A percentile compares a stretch with the other conserved stretches of the same genome.
These are phyloP conservation scores for Ladona fulva DNA, from an alignment of 1,140 invertebrate genomes.

Conservation along the genomic window DNA sequence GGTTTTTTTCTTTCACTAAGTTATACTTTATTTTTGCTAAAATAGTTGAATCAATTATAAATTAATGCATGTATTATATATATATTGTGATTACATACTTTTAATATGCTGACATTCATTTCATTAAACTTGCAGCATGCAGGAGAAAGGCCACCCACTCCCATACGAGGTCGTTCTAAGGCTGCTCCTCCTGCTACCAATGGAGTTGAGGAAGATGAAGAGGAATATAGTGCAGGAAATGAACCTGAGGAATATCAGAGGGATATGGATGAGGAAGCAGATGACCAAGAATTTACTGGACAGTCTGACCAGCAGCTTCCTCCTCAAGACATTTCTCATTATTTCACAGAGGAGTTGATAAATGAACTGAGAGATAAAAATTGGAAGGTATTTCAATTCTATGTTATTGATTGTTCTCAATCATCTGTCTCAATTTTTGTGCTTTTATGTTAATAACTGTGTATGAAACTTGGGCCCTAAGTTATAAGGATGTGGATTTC, in stretches of 20 bases:
- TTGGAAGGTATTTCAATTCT: slow-evolving; percentile 62
- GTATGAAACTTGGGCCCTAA: no score
- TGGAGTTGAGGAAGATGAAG: slow-evolving; percentile 20
- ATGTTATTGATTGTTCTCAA: no score
- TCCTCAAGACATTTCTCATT: slow-evolving; percentile 72
- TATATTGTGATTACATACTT: no score
- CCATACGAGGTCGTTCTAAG: slow-evolving; percentile 49
- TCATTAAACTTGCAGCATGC: slow-evolving; percentile 35
- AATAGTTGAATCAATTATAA: no score
- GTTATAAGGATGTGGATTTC: no score
- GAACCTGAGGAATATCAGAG: slow-evolving; percentile 41
- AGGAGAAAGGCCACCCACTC: slow-evolving; percentile 58
- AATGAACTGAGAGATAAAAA: slow-evolving; percentile 84
- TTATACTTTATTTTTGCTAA: no score
- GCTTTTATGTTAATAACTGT: no score
- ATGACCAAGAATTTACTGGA: slow-evolving; percentile 39
- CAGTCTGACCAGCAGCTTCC: slow-evolving; percentile 60
- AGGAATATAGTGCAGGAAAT: slow-evolving; percentile 40
- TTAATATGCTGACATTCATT: no score
- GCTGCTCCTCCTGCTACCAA: slow-evolving; percentile 13
- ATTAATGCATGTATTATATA: no score
- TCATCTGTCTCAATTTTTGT: no score
- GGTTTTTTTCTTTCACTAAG: no score
- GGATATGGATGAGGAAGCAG: slow-evolving; percentile 39
- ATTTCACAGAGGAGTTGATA: slow-evolving; percentile 72